Percentiles rank a stretch among this genome's conserved stretches.
phyloP scores from a whole-genome alignment of 2,113 vertebrate genomes.

The Oreocharis arfaki region DNA sequence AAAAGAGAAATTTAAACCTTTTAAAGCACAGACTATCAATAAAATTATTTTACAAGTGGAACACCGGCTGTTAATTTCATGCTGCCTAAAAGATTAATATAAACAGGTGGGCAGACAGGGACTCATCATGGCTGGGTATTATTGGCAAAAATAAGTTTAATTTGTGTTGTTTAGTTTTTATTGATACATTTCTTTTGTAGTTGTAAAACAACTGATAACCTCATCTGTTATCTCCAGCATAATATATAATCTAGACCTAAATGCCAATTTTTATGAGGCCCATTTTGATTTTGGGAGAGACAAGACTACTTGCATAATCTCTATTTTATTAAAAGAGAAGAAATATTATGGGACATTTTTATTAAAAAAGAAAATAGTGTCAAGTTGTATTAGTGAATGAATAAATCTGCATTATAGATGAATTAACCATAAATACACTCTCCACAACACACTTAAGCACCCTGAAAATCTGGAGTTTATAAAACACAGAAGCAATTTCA shows the following conservation, averaged over 20 bases:
- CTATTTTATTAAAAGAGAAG: slow-evolving; percentile 62
- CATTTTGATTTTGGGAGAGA: slow-evolving; percentile 22
- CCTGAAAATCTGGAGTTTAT: background rate
- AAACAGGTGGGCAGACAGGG: slow-evolving; percentile 8
- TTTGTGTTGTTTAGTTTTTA: slow-evolving; percentile 36
- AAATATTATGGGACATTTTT: slow-evolving; percentile 20
- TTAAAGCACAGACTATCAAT: slow-evolving; percentile 50
- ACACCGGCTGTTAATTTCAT: slow-evolving; percentile 45
- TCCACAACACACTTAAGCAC: background rate
- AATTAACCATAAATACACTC: background rate
- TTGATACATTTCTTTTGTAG: slow-evolving; percentile 55
- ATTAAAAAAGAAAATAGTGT: slow-evolving; percentile 47
- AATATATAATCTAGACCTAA: slow-evolving; percentile 45
- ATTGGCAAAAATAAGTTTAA: slow-evolving; percentile 34
- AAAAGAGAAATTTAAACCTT: slow-evolving; percentile 44
- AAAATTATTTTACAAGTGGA: slow-evolving; percentile 47
- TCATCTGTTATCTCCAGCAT: slow-evolving; percentile 52
- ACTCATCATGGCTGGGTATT: slow-evolving; percentile 3
- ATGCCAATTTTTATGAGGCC: slow-evolving; percentile 61
- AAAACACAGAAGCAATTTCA: background rate
- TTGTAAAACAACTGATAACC: slow-evolving; percentile 45
- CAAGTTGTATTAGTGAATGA: slow-evolving; percentile 27
- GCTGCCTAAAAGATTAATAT: slow-evolving; percentile 16
- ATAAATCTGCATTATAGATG: slow-evolving; percentile 24
- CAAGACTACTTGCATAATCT: slow-evolving; percentile 39